Base-by-base conservation (phyloP, 2,888 invertebrate species). In the Diaprepes abbreviatus region DNA sequence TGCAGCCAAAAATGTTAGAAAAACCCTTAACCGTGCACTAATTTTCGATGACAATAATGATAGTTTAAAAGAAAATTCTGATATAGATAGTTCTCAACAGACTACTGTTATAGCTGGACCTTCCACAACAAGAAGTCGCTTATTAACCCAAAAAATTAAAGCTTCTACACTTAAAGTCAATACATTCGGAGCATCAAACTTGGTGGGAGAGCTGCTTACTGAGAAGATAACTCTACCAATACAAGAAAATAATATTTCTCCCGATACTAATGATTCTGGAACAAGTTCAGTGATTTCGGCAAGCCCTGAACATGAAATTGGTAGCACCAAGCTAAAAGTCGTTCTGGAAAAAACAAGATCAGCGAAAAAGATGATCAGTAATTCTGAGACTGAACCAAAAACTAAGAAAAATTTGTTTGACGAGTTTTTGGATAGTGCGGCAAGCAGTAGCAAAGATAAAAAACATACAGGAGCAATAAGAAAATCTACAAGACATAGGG, bases 341-440 rank as follows among this genome's bases (percentile, higher is more conserved):
- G 52, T 74, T 28, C 58, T 74, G 9, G 73, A 73, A 38, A 74
- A 71, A 62, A 16, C 74, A 9, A 72, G 60, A 58, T 66, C 70
- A 7, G 57, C 62, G 5, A 73, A 69, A 43, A 73, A 70, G 21
- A 3, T 12, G 2, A 36, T 33, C 7, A n/a, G 1, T 7, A 6
- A 19, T 19, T 21, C 12, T 1, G 19, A 21, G 19, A 36, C 43
- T 16, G 24, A 14, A 2, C 33, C 14, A 19, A 33, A 43, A 21
- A 19, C 14, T 16, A 70, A 52, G 36, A 55, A 74, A 28, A 74
- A 73, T 50, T 69, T 73, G 40, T 50, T 72, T 1, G 3, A 14
- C 33, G 48, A 60, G 3, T 48, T 45, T 48, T 10, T 45, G 9
- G 35, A 35, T 6, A 45, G 5, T 33, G 48, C 10, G 14, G 28